These are phyloP conservation scores for Phengaris arion DNA, from an alignment of 2,888 invertebrate genomes.

Conservation along the genomic window DNA sequence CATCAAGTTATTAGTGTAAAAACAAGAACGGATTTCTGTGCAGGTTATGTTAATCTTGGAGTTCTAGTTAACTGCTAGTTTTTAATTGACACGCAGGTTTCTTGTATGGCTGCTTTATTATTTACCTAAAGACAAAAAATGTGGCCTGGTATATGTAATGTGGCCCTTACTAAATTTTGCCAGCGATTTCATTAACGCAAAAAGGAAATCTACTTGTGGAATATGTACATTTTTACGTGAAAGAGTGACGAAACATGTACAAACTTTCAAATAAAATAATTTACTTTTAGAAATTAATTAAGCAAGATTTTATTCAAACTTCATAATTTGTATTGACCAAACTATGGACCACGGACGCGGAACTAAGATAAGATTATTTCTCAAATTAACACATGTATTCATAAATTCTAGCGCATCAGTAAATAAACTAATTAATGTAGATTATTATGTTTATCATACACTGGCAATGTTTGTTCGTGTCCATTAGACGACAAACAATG, in stretches of 20 bases:
- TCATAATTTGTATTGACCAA: neutral
- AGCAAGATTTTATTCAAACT: neutral
- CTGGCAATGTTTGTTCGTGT: slow-evolving; percentile 30
- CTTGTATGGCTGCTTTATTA: neutral
- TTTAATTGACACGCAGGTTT: neutral
- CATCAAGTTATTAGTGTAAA: slow-evolving; percentile 6
- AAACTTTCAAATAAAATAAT: no score
- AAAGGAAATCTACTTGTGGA: no score
- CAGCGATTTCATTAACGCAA: no score
- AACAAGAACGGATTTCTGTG: neutral
- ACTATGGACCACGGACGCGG: neutral
- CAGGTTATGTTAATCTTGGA: slow-evolving; percentile 8
- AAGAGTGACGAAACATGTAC: no score
- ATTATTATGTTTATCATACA: slow-evolving; percentile 28
- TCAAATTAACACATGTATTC: neutral
- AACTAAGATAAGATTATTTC: slow-evolving; percentile 20
- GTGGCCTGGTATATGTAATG: no score
- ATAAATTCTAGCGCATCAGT: neutral
- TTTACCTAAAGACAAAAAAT: no score
- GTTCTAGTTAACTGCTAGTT: slow-evolving; percentile 15
- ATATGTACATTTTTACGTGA: no score
- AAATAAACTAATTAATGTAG: slow-evolving; percentile 10
- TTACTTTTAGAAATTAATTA: no score
- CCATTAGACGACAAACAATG: slow-evolving; percentile 32
- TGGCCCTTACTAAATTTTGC: no score